These are phyloP conservation scores for Sebastiscus tertius DNA, from an alignment of 2,797 vertebrate species.

Conservation along the genomic window DNA sequence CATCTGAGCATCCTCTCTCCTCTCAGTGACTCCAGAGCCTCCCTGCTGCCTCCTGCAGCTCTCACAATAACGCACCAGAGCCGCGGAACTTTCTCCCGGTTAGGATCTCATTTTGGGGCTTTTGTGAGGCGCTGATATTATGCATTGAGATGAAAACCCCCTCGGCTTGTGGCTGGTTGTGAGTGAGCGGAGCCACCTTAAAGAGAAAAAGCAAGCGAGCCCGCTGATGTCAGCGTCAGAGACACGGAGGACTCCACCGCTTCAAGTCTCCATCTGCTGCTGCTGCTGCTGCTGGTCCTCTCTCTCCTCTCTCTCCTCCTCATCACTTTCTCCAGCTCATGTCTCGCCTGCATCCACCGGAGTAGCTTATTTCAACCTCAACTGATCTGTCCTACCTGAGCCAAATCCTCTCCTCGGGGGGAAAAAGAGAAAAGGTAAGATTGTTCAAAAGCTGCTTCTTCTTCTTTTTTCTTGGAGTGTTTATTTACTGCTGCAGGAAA, in stretches of 20 bases:
- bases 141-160: background rate
- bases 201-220: constrained; percentile 23
- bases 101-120: background rate
- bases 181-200: constrained; percentile 63
- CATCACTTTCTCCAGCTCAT: constrained; percentile 64
- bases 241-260: constrained; percentile 40
- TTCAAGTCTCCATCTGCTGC: constrained; percentile 57
- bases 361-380: constrained; percentile 46
- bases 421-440: constrained; percentile 69
- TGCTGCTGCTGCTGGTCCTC: background rate
- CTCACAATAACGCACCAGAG: background rate
- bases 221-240: constrained; percentile 69
- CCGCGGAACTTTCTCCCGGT: constrained; percentile 27
- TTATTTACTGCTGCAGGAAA: background rate
- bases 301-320: constrained; percentile 29
- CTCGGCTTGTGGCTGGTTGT: constrained; percentile 3
- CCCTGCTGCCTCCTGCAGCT: constrained; percentile 16
- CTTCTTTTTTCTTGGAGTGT: constrained; percentile 1
- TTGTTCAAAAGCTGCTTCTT: background rate
- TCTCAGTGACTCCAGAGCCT: background rate
- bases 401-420: constrained; percentile 20
- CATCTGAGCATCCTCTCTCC: background rate
- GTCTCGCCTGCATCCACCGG: constrained; percentile 41
- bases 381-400: constrained; percentile 30
- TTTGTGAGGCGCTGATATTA: background rate